phyloP scores from a whole-genome alignment of 2,113 vertebrate species.

The Callithrix jacchus region DNA sequence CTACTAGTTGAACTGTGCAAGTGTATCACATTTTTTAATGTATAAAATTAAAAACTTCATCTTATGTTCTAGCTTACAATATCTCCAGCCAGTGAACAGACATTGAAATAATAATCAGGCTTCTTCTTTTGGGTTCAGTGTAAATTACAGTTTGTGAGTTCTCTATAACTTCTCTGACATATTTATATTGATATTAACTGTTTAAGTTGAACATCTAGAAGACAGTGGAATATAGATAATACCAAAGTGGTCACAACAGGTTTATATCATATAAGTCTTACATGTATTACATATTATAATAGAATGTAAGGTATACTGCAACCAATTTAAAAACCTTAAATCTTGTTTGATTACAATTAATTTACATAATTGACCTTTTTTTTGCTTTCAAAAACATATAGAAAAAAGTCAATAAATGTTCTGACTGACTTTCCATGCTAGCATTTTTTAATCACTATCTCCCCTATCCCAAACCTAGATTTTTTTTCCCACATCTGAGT shows the following conservation, averaged over 20 bases:
- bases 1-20: neutral
- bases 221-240: neutral
- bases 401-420: conserved; percentile 2
- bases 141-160: neutral
- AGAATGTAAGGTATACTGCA: neutral
- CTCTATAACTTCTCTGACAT: neutral
- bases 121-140: neutral
- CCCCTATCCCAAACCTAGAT: neutral
- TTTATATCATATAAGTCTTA: neutral
- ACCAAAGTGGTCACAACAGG: neutral
- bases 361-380: neutral
- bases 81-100: neutral
- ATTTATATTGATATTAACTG: neutral
- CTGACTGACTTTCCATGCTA: neutral
- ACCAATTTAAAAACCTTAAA: neutral
- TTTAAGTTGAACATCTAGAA: neutral
- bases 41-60: neutral
- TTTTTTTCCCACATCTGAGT: conserved; percentile 19
- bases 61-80: neutral
- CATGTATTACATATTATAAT: neutral
- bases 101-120: neutral
- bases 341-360: neutral
- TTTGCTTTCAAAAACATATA: neutral
- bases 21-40: neutral
- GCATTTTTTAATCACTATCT: neutral